Base-by-base conservation (phyloP, 2,113 vertebrate genomes). In the Aphyosemion australe region DNA sequence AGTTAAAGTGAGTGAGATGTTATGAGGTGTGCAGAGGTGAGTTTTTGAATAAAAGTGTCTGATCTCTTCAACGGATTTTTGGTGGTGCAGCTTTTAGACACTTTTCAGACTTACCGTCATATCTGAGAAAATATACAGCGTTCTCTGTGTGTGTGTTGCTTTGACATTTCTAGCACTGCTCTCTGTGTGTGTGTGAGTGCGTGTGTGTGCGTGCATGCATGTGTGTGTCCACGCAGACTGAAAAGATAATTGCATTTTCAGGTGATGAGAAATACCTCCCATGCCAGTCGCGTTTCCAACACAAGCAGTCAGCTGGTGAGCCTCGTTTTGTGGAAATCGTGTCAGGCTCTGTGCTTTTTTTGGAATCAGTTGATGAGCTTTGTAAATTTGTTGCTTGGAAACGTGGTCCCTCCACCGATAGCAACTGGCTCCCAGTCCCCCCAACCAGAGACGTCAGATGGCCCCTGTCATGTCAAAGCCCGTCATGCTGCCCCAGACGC, bases 371-470 rank as follows among this genome's bases (percentile, higher is more conserved):
- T 41, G 0, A 21, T 41, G 0, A 21, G 19, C 32, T 53, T 56
- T 18, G 49, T 26, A 21, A 10, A 50, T 51, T n/a, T 82, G 53
- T 65, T 62, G 41, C 50, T 46, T 64, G 42, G 26, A 75, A 65
- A 49, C 64, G 2, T 39, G 78, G 19, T 58, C 41, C n/a, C 74
- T 56, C 76, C 55, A 50, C 57, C 1, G 42, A 52, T 90, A 98
- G 96, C 95, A 97, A 88, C 92, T 98, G 85, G 95, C 95, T 82
- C 96, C 96, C 77, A 98, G 96, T 74, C 96, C 97, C 61, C 94
- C 96, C 65, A 94, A 90, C 69, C 96, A 96, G 65, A 92, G 94
- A 74, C 93, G 92, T 73, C 95, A 95, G 83, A 89, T 87, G 32
- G 87, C 93, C 57, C 92, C 95, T 12, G 90, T 95, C 82, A 94